phyloP scores from a whole-genome alignment of 2,888 invertebrate genomes.

The Cheilosia pagana region DNA sequence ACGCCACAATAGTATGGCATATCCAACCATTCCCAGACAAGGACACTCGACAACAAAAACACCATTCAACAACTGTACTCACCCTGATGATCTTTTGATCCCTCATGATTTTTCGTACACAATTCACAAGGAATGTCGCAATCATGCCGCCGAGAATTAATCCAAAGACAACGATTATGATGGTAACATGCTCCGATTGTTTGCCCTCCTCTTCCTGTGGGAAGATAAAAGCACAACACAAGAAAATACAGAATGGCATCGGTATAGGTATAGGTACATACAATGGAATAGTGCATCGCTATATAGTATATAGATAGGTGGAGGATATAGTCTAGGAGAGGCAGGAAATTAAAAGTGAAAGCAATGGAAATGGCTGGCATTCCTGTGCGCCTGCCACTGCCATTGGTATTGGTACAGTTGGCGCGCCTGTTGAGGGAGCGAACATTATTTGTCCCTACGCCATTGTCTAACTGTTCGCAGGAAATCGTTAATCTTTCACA shows the following conservation, averaged over 20 bases:
- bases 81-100: constrained; percentile 95
- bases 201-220: constrained; percentile 79
- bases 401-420: neutral
- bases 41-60: constrained; percentile 30
- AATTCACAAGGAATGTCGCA: constrained; percentile 94
- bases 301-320: neutral
- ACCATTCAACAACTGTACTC: constrained; percentile 79
- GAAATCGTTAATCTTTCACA: constrained; percentile 66
- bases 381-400: neutral
- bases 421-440: neutral
- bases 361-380: constrained; percentile 18
- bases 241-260: constrained; percentile 12
- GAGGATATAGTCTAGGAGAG: neutral
- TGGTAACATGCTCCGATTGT: constrained; percentile 90
- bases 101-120: constrained; percentile 92
- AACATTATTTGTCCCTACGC: neutral
- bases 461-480: constrained; percentile 44
- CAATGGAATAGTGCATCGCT: neutral
- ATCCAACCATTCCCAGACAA: neutral
- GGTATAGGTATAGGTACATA: neutral
- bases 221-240: constrained; percentile 7
- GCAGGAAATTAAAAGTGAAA: constrained; percentile 69
- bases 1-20: neutral
- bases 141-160: constrained; percentile 94
- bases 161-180: constrained; percentile 94